Conservation (phyloP, 2,113 vertebrate genomes). For the Dromaius novaehollandiae region DNA sequence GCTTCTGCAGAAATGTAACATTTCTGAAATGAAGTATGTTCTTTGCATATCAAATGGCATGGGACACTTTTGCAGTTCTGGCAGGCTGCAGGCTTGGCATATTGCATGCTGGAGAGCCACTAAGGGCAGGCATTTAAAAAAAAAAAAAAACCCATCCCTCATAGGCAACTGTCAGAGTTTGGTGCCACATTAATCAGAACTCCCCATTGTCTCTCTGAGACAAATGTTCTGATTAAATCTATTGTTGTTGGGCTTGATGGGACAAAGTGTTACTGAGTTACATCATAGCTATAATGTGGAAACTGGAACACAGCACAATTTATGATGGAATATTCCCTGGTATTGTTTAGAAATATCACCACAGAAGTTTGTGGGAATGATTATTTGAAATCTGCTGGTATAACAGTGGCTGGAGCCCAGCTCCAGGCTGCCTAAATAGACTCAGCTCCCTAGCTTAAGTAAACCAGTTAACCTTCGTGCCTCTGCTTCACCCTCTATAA, state of each 20-base stretch:
- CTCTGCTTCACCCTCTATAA: conserved; percentile 18
- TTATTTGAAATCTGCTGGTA: conserved; percentile 54
- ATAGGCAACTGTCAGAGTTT: conserved; percentile 20
- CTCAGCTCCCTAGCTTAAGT: conserved; percentile 33
- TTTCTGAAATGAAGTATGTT: conserved; percentile 9
- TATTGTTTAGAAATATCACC: conserved; percentile 64
- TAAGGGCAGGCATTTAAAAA: conserved; percentile 18
- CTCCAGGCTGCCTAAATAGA: conserved; percentile 17
- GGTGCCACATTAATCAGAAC: conserved; percentile 66
- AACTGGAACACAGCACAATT: conserved; percentile 59
- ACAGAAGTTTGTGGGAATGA: conserved; percentile 59
- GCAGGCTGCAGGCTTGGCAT: neutral
- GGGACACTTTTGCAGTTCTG: conserved; percentile 30
- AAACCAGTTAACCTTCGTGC: conserved; percentile 43
- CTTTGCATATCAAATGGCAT: conserved; percentile 13
- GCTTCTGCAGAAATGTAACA: neutral
- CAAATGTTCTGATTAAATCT: conserved; percentile 51
- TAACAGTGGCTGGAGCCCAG: conserved; percentile 28
- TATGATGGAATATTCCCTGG: conserved; percentile 62
- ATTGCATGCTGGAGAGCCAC: neutral
- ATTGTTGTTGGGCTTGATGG: conserved; percentile 65
- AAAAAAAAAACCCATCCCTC: neutral
- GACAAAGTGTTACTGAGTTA: conserved; percentile 69
- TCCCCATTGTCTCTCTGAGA: conserved; percentile 48
- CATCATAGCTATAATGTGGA: conserved; percentile 64